Percentiles rank a stretch among this genome's conserved stretches.
These are phyloP conservation scores for Eilema depressum DNA, from an alignment of 2,888 invertebrate genomes.

Conservation along the genomic window DNA sequence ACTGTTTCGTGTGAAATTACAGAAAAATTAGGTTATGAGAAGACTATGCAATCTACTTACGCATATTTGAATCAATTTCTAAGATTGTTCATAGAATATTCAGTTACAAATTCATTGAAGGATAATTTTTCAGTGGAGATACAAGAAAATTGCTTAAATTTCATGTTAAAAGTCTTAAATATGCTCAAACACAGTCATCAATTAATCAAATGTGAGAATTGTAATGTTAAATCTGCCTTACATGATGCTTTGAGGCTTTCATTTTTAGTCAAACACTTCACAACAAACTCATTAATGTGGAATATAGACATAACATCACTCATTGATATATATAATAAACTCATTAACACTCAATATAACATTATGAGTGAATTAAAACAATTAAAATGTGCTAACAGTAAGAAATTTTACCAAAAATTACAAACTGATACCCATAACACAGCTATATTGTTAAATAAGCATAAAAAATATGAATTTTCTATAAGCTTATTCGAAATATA, in stretches of 20 bases:
- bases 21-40: slow-evolving; percentile 64
- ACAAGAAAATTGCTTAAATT: slow-evolving; percentile 61
- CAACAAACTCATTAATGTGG: slow-evolving; percentile 54
- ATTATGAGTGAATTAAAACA: slow-evolving; percentile 60
- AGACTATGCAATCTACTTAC: slow-evolving; percentile 62
- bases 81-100: slow-evolving; percentile 68
- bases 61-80: slow-evolving; percentile 72
- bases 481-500: slow-evolving; percentile 73
- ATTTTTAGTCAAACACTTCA: slow-evolving; percentile 66
- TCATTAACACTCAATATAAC: slow-evolving; percentile 63
- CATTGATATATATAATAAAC: slow-evolving; percentile 47
- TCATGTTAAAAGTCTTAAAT: slow-evolving; percentile 63
- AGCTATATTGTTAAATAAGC: slow-evolving; percentile 71
- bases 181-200: slow-evolving; percentile 63
- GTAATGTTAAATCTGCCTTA: slow-evolving; percentile 63
- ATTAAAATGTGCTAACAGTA: slow-evolving; percentile 65
- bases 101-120: slow-evolving; percentile 44
- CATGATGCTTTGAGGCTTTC: slow-evolving; percentile 74
- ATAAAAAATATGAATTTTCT: slow-evolving; percentile 64
- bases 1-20: slow-evolving; percentile 61
- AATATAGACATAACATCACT: slow-evolving; percentile 53
- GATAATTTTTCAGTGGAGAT: slow-evolving; percentile 47
- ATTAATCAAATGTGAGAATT: slow-evolving; percentile 74
- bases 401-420: slow-evolving; percentile 68
- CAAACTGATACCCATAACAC: slow-evolving; percentile 78